Conservation (phyloP, 2,888 invertebrate genomes). For the Conops quadrifasciatus region DNA sequence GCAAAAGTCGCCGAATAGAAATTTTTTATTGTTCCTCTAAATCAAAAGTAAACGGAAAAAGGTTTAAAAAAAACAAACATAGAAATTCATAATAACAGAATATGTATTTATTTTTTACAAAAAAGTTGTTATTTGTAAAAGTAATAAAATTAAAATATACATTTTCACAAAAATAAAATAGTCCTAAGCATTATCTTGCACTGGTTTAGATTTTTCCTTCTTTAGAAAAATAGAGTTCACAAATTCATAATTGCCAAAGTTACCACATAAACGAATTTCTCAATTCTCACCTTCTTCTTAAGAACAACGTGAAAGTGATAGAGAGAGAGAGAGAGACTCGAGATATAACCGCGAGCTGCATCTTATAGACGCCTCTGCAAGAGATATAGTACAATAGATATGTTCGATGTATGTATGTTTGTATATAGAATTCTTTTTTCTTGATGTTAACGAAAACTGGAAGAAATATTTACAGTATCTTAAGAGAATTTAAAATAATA, state of each 20-base stretch:
- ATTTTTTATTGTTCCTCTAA: no score
- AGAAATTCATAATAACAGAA: slow-evolving; percentile 50
- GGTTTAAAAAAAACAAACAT: slow-evolving; percentile 22
- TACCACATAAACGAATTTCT: no score
- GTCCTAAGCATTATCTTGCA: slow-evolving; percentile 44
- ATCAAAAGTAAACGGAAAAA: not conserved
- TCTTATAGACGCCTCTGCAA: slow-evolving; percentile 24
- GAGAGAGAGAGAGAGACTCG: not conserved
- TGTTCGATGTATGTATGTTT: slow-evolving; percentile 24
- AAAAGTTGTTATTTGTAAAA: slow-evolving; percentile 49
- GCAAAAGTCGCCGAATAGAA: no score
- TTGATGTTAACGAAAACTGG: slow-evolving; percentile 37
- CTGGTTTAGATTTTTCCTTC: slow-evolving; percentile 36
- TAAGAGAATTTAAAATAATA: slow-evolving; percentile 32
- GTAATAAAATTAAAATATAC: slow-evolving; percentile 53
- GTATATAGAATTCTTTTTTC: slow-evolving; percentile 10
- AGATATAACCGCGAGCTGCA: not conserved
- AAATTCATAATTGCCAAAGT: not conserved
- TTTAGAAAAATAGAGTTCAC: slow-evolving; percentile 18
- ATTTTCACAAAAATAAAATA: slow-evolving; percentile 48
- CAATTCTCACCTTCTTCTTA: no score
- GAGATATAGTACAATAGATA: slow-evolving; percentile 1
- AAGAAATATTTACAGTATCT: slow-evolving; percentile 37
- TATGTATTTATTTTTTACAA: slow-evolving; percentile 49
- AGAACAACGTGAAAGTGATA: no score